A percentile compares a stretch with the other conserved stretches of the same genome.
These are phyloP conservation scores for Cliona cf. orientalis DNA, from an alignment of 37 sponge, comb jelly and placozoan genomes.

Conservation along the genomic window DNA sequence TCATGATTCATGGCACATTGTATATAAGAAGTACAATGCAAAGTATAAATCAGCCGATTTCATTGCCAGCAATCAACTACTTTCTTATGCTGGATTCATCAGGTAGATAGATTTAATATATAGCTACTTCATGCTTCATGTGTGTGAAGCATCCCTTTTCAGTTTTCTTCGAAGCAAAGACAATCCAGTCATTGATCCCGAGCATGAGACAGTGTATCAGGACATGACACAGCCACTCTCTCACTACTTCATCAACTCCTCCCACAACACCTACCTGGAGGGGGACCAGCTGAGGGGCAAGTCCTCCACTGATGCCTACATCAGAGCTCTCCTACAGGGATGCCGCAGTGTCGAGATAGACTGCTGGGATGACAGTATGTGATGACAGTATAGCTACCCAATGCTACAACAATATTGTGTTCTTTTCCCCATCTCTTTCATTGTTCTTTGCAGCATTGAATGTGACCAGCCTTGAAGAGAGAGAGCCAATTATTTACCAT, in stretches of 20 bases:
- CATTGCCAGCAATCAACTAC: conserved; percentile 11
- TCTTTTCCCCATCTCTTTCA: no score
- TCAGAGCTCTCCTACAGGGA: conserved; percentile 81
- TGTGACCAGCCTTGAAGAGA: conserved; percentile 18
- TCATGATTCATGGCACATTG: no score
- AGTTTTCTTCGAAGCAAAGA: conserved; percentile 78
- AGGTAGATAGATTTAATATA: no score
- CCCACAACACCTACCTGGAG: conserved; percentile 93
- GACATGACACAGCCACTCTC: conserved; percentile 92
- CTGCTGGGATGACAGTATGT: conserved; percentile 74
- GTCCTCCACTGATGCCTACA: conserved; percentile 89
- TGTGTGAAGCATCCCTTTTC: no score
- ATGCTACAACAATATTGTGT: not conserved
- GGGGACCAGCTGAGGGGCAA: conserved; percentile 82
- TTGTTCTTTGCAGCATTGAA: not conserved
- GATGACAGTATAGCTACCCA: not conserved
- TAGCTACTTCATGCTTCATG: no score
- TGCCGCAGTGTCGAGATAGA: conserved; percentile 89
- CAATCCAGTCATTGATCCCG: conserved; percentile 50
- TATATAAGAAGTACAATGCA: conserved; percentile 70
- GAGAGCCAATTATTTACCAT: conserved; percentile 82
- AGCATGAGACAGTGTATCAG: conserved; percentile 72
- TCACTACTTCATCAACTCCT: conserved; percentile 95
- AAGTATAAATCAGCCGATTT: conserved; percentile 25
- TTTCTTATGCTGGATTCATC: conserved; percentile 78